Evolutionary conservation across 1,140 invertebrate genomes (phyloP), one percentile per base, ranked within the genome.

Genomic region (Drosophila nasuta): DNA sequence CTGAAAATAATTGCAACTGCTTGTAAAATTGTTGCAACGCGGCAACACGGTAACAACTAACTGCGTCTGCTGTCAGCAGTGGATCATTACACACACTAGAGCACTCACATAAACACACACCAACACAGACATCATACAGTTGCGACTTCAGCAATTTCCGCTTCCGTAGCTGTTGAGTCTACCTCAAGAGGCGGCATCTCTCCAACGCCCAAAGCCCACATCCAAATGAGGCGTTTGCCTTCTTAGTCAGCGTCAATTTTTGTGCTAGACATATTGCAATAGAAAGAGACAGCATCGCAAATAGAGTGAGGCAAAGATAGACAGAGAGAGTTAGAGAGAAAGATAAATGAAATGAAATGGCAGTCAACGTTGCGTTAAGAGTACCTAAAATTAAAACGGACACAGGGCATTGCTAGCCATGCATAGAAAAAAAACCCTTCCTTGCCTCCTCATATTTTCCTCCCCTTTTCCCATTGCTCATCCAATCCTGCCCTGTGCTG

Each of bases 1-100:
- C 91, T 92, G 91, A 91, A 92, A 92, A 92, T 92, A 92, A 92
- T 92, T 92, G 88, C 91, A 91, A 74, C 86, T 87, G 86, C 86
- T 90, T 89, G 81, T 90, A 87, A 82, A 87, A 87, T 81, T 78
- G 75, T 81, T 82, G 75, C 80, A 75, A 52, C 58, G 46, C 62
- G 51, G 60, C 58, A 76, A 33, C 74, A 71, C 45, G 60, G 43
- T 54, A 64, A 41, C 45, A 79, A 87, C 82, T 79, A 81, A 76
- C 81, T 73, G 81, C 77, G 73, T 77, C 80, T 87, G 77, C 74
- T 83, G 83, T 75, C 83, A 77, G 82, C 79, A 87, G 77, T 66
- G 83, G 83, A 88, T 83, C 83, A 89, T 88, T 87, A 77, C 85
- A 87, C 83, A 73, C 66, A 79, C 79, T 62, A 35, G 64, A 56